Evolutionary conservation across 1,140 invertebrate genomes (phyloP).

Genomic region (Ditylenchus dipsaci): DNA sequence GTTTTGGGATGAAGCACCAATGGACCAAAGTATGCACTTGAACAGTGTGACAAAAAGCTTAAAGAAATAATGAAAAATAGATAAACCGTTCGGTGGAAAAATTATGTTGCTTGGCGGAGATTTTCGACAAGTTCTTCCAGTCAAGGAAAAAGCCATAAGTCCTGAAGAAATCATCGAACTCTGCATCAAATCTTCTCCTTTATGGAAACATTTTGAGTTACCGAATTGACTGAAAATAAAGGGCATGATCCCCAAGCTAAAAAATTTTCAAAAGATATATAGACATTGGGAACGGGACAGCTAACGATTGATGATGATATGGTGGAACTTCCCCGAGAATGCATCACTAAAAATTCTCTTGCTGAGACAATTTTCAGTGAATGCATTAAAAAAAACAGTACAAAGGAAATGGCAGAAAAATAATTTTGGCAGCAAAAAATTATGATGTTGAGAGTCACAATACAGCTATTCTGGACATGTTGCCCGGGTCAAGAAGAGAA

Average conservation of each 20-base stretch:
- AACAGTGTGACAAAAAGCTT: conserved; percentile 12
- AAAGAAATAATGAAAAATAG: conserved; percentile 14
- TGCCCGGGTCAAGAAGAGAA: not conserved
- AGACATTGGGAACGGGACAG: conserved; percentile 35
- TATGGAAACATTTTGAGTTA: conserved; percentile 32
- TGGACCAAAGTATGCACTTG: conserved; percentile 7
- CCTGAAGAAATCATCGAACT: conserved; percentile 23
- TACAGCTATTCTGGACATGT: conserved; percentile 3
- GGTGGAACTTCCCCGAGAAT: conserved; percentile 19
- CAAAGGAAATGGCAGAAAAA: conserved; percentile 1
- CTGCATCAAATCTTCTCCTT: conserved; percentile 28
- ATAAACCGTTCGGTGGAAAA: conserved; percentile 20
- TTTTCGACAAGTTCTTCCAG: conserved; percentile 34
- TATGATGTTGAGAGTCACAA: conserved; percentile 12
- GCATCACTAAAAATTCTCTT: conserved; percentile 1
- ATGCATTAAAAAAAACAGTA: not conserved
- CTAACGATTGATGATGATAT: conserved; percentile 14
- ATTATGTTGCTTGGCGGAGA: conserved; percentile 14
- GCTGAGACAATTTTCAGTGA: conserved; percentile 11
- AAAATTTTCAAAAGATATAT: conserved; percentile 40
- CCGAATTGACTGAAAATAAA: conserved; percentile 29
- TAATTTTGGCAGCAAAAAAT: conserved; percentile 27
- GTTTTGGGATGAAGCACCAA: conserved; percentile 23
- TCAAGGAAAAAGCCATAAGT: not conserved
- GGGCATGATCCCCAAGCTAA: conserved; percentile 3